These are phyloP conservation scores for Anolis sagrei DNA, from an alignment of 2,113 vertebrate genomes.

Conservation along the genomic window DNA sequence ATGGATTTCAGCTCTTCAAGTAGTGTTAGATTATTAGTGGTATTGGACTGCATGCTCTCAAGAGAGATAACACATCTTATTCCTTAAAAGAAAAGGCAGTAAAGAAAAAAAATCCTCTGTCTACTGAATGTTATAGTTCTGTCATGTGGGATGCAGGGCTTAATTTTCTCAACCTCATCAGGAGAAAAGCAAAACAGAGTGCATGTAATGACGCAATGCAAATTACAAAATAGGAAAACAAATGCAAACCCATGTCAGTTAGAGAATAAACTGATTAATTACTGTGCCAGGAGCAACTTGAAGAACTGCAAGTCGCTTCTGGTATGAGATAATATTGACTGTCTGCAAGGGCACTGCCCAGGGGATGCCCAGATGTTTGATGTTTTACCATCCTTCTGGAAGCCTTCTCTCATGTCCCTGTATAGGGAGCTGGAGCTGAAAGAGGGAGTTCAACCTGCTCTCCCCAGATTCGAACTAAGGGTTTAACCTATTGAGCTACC, in stretches of 20 bases:
- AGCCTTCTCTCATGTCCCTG: too few species aligned
- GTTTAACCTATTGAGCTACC: too few species aligned
- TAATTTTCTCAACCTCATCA: background rate
- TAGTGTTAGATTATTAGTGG: background rate
- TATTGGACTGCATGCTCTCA: background rate
- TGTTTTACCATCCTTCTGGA: too few species aligned
- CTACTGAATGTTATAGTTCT: background rate
- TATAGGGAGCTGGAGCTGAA: too few species aligned
- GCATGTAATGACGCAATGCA: background rate
- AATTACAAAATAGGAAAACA: background rate
- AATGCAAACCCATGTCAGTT: background rate
- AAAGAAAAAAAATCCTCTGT: background rate
- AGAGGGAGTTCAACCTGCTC: too few species aligned
- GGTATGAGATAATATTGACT: too few species aligned
- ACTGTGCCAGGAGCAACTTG: too few species aligned
- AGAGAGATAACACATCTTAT: background rate
- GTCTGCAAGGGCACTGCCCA: too few species aligned
- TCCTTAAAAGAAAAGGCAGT: background rate
- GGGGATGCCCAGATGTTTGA: too few species aligned
- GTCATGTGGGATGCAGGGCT: background rate
- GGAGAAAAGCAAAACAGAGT: constrained; percentile 10
- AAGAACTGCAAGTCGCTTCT: too few species aligned
- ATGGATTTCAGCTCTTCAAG: rapidly evolving
- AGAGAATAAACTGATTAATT: background rate
- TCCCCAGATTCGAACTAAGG: too few species aligned